Evolutionary conservation across 2,797 vertebrate species (phyloP).

Genomic region (Xenopus petersii): DNA sequence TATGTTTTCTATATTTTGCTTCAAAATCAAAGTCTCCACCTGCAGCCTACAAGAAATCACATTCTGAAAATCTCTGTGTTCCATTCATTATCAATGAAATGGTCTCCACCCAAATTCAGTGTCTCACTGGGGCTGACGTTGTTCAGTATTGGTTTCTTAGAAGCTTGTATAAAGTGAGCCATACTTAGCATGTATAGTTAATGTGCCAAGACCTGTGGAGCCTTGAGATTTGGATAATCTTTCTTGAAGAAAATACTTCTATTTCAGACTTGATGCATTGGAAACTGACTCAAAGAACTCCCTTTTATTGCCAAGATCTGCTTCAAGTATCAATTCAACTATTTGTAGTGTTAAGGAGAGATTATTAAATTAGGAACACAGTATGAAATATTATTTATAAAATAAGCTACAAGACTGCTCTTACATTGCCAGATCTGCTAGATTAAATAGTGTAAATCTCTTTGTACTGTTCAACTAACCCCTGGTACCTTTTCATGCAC

Average conservation of each 20-base stretch:
- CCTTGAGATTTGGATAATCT: not conserved
- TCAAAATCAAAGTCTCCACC: too few species aligned
- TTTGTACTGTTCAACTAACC: constrained; percentile 44
- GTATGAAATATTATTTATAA: not conserved
- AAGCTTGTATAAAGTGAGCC: too few species aligned
- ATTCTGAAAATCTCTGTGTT: too few species aligned
- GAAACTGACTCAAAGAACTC: not conserved
- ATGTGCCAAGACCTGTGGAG: too few species aligned
- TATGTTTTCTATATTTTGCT: too few species aligned
- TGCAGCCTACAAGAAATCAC: too few species aligned
- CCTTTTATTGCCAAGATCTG: not conserved
- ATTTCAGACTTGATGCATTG: not conserved
- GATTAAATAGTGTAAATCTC: constrained; percentile 15
- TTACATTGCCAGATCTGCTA: not conserved
- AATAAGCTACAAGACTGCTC: not conserved
- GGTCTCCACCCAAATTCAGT: too few species aligned
- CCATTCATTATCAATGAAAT: too few species aligned
- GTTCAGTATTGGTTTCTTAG: too few species aligned
- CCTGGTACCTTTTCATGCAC: constrained; percentile 32
- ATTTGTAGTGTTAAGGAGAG: constrained; percentile 30
- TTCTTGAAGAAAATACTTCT: not conserved
- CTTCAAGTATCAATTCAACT: not conserved
- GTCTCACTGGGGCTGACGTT: too few species aligned
- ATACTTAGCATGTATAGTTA: too few species aligned
- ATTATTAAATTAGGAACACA: constrained; percentile 54